Evolutionary conservation across 2,797 vertebrate species (phyloP), one percentile per base, ranked within the genome.

Genomic region (Ctenopoma kingsleyae): DNA sequence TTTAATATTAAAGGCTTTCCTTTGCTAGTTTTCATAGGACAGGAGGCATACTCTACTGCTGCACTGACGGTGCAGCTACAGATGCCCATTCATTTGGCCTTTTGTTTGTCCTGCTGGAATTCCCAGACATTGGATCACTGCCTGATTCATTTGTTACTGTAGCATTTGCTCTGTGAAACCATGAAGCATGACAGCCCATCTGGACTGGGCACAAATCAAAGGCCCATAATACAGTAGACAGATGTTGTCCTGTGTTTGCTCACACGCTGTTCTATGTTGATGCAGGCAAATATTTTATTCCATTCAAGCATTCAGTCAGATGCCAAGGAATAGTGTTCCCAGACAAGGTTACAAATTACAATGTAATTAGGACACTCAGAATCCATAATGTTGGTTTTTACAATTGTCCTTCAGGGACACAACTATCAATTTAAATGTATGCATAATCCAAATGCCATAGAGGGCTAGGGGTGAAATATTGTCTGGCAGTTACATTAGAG

Each of bases 121-220:
- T 84, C 70, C 47, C 74, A 46, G 60, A 82, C 83, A 63, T 63
- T 89, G 86, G 83, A 83, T 86, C 74, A n/a, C 68, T 68, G 78
- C 85, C 85, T 2, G 54, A 84, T 74, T 89, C 83, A 76, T 89
- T 89, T 86, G 87, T 88, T 87, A 83, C 75, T 54, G 84, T 74
- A 80, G 77, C 16, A 16, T 85, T 84, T 77, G 70, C 52, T 9
- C 80, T 62, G 76, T 74, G 77, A 82, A 86, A 75, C 60, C 71
- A 38, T 17, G 67, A 76, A 67, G 86, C 76, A 22, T 72, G 85
- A 77, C 78, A 55, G 78, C 71, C 89, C 88, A 89, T 91, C 89
- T 91, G 91, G 88, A 89, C 81, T 51, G 3, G 68, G 80, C 72
- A 85, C 86, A 90, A 88, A 89, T 88, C 88, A 91, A 80, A 84